These are phyloP conservation scores for Myxocyprinus asiaticus DNA, from an alignment of 2,113 vertebrate genomes.

Conservation along the genomic window DNA sequence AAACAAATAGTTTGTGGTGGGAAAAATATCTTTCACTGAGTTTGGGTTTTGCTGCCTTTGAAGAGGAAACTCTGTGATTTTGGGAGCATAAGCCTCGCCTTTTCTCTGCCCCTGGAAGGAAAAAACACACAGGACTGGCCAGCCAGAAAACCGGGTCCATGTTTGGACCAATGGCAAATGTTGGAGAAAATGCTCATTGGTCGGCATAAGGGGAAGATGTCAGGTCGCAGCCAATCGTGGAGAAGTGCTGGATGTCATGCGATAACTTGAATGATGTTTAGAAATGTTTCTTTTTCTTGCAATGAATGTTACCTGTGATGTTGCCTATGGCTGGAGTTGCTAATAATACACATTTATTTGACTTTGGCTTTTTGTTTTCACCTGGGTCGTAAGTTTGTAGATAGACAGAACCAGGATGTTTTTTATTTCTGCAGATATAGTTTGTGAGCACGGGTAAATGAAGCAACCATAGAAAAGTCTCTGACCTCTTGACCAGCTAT, in stretches of 20 bases:
- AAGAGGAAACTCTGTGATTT: neutral
- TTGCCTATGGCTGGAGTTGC: too few species aligned
- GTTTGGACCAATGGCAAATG: slow-evolving; percentile 18
- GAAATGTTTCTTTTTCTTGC: neutral
- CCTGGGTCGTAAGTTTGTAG: neutral
- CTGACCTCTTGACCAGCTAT: neutral
- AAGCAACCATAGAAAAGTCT: neutral
- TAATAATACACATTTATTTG: neutral
- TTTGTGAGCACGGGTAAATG: slow-evolving; percentile 10
- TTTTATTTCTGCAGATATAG: neutral
- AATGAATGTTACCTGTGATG: neutral
- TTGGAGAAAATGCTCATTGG: slow-evolving; percentile 14
- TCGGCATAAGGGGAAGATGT: slow-evolving; percentile 20
- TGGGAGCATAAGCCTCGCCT: slow-evolving; percentile 27
- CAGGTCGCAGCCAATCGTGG: slow-evolving; percentile 27
- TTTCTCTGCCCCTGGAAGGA: slow-evolving; percentile 23
- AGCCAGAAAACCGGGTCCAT: slow-evolving; percentile 14
- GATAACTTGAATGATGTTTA: slow-evolving; percentile 61
- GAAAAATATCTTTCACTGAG: too few species aligned
- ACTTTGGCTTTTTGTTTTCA: neutral
- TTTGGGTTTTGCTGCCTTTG: too few species aligned
- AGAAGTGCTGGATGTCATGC: slow-evolving; percentile 43
- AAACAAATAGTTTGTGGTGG: too few species aligned
- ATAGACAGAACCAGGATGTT: neutral
- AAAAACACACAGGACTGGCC: slow-evolving; percentile 7